Evolutionary conservation across 2,797 vertebrate species (phyloP), one percentile per base, ranked within the genome.

Genomic region (Cyprinella venusta): DNA sequence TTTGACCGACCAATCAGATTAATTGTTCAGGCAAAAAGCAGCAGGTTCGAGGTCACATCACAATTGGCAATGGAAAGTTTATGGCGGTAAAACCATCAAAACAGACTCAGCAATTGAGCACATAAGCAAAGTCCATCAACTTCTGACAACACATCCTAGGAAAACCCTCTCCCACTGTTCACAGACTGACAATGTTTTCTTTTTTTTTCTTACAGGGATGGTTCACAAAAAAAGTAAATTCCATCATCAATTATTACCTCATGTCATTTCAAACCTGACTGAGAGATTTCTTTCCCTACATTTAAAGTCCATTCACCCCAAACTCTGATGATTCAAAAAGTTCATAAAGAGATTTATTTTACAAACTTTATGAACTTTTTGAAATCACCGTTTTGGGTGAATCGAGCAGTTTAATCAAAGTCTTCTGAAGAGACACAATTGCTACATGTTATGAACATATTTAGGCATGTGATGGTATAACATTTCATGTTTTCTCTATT

Each of bases 1-100:
- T 79, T 85, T 83, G 80, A 80, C 85, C 71, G 48, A 56, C 67
- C 72, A 70, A 76, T 81, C 81, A 87, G 65, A 87, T 89, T 48
- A 85, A 75, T 87, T 56, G 16, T 77, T 50, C 8, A 48, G 80
- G 67, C 42, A 70, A 16, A 70, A 16, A 82, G 54, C 65, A 59
- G 59, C 56, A 76, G 61, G 52, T 50, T 63, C 13, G 59, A 76
- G 40, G 52, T 61, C 45, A 67, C 26, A 8, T 30, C 36, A 59
- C 24, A 18, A 2, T 68, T 69, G 45, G 50, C n/a, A 56, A 76
- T 67, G 45, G 21, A 75, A 75, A 75, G 45, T 21, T 50, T 56
- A 75, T 18, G 12, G 80, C 33, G n/a, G 10, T 9, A 52, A 76
- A 81, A 56, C 61, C 3, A 24, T 76, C 48, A 76, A 76, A 64